A percentile compares a stretch with the other conserved stretches of the same genome.
phyloP scores from a whole-genome alignment of 1,140 invertebrate species.

The Brachionus plicatilis region DNA sequence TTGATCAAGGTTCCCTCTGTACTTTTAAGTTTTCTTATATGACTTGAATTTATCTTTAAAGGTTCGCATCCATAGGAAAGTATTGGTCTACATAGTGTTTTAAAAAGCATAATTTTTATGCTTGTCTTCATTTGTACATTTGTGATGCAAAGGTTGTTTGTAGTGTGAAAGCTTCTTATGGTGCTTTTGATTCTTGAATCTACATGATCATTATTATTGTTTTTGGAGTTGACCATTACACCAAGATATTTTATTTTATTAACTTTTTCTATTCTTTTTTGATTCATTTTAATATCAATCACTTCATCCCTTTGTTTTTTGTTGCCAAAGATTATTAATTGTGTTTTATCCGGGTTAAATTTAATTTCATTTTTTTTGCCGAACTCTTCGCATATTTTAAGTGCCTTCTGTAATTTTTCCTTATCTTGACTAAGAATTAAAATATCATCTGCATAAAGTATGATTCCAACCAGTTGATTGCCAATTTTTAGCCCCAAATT shows the following conservation, averaged over 20 bases:
- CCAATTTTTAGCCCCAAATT: neutral
- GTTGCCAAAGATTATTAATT: neutral
- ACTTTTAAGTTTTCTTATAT: too few species aligned
- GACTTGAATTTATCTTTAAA: too few species aligned
- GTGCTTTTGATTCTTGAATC: neutral
- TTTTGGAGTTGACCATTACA: neutral
- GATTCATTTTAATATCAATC: neutral
- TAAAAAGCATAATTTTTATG: neutral
- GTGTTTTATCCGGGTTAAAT: neutral
- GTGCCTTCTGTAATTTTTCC: neutral
- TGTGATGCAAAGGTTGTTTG: neutral
- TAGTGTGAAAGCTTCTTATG: neutral
- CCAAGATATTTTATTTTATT: neutral
- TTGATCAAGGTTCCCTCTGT: too few species aligned
- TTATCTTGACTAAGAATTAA: neutral
- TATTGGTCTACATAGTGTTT: too few species aligned
- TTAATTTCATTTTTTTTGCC: neutral
- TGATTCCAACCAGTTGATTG: neutral
- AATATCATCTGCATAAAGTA: constrained; percentile 2
- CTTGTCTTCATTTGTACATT: neutral
- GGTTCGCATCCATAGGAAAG: too few species aligned
- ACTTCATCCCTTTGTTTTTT: neutral
- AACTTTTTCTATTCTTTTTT: neutral
- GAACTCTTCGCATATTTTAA: neutral
- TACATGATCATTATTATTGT: neutral